phyloP scores from a whole-genome alignment of 2,113 vertebrate genomes.

The Vulpes lagopus region DNA sequence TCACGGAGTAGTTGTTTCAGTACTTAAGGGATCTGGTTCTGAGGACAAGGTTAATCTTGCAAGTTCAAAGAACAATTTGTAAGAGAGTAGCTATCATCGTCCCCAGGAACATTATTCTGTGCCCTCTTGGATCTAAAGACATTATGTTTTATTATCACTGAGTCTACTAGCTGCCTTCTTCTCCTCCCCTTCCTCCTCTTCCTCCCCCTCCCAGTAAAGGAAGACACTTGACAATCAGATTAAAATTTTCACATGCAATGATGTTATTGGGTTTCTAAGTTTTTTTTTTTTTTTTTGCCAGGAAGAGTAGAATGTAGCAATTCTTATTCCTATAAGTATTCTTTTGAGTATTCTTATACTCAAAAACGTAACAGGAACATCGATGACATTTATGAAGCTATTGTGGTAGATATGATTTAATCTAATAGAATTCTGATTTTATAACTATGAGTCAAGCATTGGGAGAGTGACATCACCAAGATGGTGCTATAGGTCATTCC shows the following conservation, averaged over 20 bases:
- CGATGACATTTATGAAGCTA: background rate
- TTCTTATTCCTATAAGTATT: too few species aligned
- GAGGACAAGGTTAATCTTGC: constrained; percentile 44
- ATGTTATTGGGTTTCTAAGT: background rate
- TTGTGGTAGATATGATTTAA: background rate
- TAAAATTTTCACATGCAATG: background rate
- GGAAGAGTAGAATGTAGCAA: background rate
- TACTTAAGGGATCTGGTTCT: background rate
- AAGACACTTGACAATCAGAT: constrained; percentile 37
- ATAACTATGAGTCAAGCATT: background rate
- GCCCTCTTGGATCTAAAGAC: background rate
- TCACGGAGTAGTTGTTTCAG: constrained; percentile 22
- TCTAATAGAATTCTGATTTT: background rate
- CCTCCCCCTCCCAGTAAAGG: background rate
- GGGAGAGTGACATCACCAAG: background rate
- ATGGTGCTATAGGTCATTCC: background rate
- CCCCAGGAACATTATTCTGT: background rate
- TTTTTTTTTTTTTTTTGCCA: background rate
- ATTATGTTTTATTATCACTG: constrained; percentile 12
- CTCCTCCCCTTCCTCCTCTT: background rate
- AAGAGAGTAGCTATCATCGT: constrained; percentile 31
- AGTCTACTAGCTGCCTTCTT: background rate
- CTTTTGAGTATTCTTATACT: background rate
- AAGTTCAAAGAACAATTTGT: constrained; percentile 39
- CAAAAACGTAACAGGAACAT: background rate